A percentile compares a stretch with the other conserved stretches of the same genome.
phyloP scores from a whole-genome alignment of 2,113 vertebrate species.

The western clawed frog (Xenopus tropicalis) region DNA sequence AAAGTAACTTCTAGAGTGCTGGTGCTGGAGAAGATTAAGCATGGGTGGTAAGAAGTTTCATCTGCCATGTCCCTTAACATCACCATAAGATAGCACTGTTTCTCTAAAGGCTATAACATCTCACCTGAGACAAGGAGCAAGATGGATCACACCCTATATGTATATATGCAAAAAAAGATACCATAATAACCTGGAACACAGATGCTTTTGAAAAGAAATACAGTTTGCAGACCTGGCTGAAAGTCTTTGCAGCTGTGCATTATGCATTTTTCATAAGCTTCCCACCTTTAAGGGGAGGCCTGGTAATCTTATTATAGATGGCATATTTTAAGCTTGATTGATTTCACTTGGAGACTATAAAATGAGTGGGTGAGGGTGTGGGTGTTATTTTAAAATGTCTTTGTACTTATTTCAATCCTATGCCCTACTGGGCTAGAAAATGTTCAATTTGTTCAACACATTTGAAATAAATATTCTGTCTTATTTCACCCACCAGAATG shows the following conservation, averaged over 20 bases:
- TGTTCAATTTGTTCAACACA: constrained; percentile 4
- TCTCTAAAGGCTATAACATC: too few species aligned
- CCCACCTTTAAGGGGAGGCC: constrained; percentile 23
- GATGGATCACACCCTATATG: too few species aligned
- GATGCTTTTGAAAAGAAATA: background rate
- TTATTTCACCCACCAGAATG: constrained; percentile 1
- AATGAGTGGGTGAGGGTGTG: background rate
- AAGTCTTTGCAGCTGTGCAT: constrained; percentile 62
- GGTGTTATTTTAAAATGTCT: constrained; percentile 1
- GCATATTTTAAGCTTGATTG: constrained; percentile 4
- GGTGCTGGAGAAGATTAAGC: too few species aligned
- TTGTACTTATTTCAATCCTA: background rate
- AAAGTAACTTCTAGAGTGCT: too few species aligned
- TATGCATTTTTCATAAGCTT: constrained; percentile 60
- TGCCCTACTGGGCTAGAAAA: constrained; percentile 3
- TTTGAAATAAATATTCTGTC: background rate
- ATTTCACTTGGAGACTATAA: constrained; percentile 1
- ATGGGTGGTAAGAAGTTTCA: too few species aligned
- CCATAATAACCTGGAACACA: background rate
- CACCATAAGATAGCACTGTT: too few species aligned
- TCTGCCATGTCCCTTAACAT: too few species aligned
- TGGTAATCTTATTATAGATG: background rate
- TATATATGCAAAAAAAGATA: background rate
- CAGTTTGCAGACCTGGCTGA: background rate
- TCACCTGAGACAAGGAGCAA: too few species aligned